A percentile compares a stretch with the other conserved stretches of the same genome.
These are phyloP conservation scores for Cetoscarus ocellatus DNA, from an alignment of 2,797 vertebrate genomes.

Conservation along the genomic window DNA sequence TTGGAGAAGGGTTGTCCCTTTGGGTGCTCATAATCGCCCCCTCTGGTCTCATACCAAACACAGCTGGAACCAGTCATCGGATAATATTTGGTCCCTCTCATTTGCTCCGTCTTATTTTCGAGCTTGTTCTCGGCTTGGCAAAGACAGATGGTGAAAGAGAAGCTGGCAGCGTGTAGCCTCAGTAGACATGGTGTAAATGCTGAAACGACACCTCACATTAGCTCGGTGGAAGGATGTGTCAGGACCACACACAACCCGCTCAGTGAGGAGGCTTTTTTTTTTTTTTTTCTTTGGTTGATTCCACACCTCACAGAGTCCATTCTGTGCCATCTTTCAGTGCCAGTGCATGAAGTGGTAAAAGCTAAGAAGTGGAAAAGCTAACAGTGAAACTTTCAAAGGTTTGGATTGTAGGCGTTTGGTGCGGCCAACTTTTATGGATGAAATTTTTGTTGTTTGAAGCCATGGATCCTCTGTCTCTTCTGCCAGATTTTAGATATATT, in stretches of 20 bases:
- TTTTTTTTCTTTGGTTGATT: background rate
- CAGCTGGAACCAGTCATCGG: slow-evolving; percentile 54
- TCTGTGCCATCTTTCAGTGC: background rate
- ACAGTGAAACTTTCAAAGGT: background rate
- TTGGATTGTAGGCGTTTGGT: background rate
- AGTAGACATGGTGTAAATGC: slow-evolving; percentile 15
- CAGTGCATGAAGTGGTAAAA: background rate
- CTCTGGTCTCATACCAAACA: slow-evolving; percentile 42
- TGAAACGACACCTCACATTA: slow-evolving; percentile 36
- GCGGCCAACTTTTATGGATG: background rate
- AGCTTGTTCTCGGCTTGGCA: slow-evolving; percentile 37
- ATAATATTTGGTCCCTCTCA: slow-evolving; percentile 40
- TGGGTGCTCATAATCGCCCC: slow-evolving; percentile 66
- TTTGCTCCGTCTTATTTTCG: slow-evolving; percentile 15
- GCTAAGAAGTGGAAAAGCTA: background rate
- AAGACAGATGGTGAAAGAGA: slow-evolving; percentile 44
- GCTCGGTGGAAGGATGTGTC: slow-evolving; percentile 7
- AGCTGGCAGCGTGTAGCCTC: slow-evolving; percentile 44
- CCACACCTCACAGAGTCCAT: background rate
- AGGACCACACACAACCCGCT: slow-evolving; percentile 9
- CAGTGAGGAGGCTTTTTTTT: background rate
- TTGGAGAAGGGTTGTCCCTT: slow-evolving; percentile 42
- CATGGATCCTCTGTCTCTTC: no score
- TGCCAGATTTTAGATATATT: no score
- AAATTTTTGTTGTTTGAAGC: background rate